A percentile compares a stretch with the other conserved stretches of the same genome.
These are phyloP conservation scores for Tipula helvola DNA, from an alignment of 2,888 invertebrate genomes.

Conservation along the genomic window DNA sequence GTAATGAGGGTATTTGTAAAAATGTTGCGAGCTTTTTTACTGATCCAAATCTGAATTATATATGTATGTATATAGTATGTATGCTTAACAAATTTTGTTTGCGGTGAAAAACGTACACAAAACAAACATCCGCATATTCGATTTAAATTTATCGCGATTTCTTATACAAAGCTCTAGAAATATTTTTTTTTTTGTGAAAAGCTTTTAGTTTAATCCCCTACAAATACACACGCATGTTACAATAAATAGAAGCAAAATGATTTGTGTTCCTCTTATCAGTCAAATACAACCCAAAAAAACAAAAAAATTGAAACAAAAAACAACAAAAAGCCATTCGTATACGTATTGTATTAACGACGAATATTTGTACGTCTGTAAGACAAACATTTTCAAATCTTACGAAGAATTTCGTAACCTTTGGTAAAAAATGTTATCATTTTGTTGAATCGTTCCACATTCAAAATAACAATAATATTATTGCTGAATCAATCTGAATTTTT, in stretches of 20 bases:
- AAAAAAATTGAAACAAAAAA: background rate
- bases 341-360: background rate
- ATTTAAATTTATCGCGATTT: background rate
- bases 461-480: background rate
- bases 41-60: background rate
- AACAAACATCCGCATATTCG: background rate
- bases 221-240: background rate
- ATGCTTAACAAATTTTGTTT: background rate
- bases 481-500: background rate
- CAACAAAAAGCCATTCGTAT: background rate
- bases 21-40: background rate
- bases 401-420: background rate
- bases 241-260: background rate
- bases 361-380: background rate
- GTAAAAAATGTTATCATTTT: background rate
- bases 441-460: background rate
- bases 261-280: background rate
- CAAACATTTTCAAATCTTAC: background rate
- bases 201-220: background rate
- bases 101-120: background rate
- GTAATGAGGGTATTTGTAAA: background rate
- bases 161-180: background rate
- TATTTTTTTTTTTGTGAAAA: background rate
- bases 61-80: too few species aligned
- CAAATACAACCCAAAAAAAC: background rate